Percentiles rank a stretch among this genome's conserved stretches.
phyloP scores from a whole-genome alignment of 2,888 invertebrate genomes.

The Glaucopsyche alexis region DNA sequence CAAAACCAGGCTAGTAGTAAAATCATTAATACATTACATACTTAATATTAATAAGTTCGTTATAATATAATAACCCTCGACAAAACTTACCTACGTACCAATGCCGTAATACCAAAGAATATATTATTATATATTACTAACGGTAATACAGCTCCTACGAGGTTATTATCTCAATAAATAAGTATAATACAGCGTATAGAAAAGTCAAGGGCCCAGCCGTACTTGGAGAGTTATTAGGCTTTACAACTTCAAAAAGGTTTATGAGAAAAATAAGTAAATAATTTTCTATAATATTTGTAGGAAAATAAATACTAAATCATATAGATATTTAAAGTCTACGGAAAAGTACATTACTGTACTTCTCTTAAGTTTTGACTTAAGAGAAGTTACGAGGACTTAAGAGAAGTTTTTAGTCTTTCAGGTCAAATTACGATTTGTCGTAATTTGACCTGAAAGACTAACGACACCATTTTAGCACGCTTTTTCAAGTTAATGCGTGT shows the following conservation, averaged over 20 bases:
- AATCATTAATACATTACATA: no score
- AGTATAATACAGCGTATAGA: neutral
- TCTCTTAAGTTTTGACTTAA: no score
- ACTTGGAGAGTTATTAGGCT: conserved; percentile 10
- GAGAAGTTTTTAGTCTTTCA: no score
- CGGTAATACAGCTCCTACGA: neutral
- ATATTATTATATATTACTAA: no score
- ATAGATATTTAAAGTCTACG: neutral
- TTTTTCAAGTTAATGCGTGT: no score
- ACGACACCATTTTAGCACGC: no score
- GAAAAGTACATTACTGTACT: no score
- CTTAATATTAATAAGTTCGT: neutral
- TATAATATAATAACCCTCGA: neutral
- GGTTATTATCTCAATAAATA: neutral
- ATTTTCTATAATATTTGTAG: neutral
- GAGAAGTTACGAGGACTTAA: no score
- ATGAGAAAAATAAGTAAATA: conserved; percentile 13
- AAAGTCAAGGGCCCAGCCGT: conserved; percentile 14
- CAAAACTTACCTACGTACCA: neutral
- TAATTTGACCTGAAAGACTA: no score
- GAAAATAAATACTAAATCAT: neutral
- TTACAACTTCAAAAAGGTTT: conserved; percentile 10
- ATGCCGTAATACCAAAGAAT: no score
- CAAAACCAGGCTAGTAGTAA: no score
- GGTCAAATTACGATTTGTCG: no score